phyloP scores from a whole-genome alignment of 2,113 vertebrate species.

The Amia ocellicauda region DNA sequence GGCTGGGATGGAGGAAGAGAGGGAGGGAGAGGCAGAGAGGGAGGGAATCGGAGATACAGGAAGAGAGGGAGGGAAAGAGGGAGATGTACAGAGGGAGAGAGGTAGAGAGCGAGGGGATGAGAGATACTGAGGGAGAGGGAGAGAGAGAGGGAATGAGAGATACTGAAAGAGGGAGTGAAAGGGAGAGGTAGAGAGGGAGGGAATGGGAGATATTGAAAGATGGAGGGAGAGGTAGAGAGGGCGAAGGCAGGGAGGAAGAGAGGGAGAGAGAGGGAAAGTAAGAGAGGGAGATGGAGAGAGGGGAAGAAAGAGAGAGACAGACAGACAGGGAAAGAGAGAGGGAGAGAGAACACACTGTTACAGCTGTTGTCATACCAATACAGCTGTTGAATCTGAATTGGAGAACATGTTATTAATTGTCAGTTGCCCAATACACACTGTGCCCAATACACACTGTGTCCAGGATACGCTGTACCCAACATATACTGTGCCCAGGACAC shows the following conservation, averaged over 20 bases:
- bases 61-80: neutral
- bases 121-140: too few species aligned
- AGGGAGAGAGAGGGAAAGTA: conserved; percentile 3
- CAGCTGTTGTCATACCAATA: conserved; percentile 16
- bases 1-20: too few species aligned
- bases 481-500: too few species aligned
- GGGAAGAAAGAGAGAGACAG: conserved; percentile 20
- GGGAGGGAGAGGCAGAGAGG: conserved; percentile 10
- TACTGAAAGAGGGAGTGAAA: conserved; percentile 16
- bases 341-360: conserved; percentile 34
- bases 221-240: neutral
- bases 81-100: too few species aligned
- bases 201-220: conserved; percentile 8
- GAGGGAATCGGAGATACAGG: neutral
- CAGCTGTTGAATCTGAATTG: neutral
- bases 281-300: conserved; percentile 12
- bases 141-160: too few species aligned
- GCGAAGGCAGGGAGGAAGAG: conserved; percentile 11
- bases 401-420: neutral
- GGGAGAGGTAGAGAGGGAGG: conserved; percentile 27
- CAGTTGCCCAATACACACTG: too few species aligned
- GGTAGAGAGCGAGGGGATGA: too few species aligned
- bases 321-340: conserved; percentile 13
- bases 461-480: too few species aligned
- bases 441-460: too few species aligned